Evolutionary conservation across 2,797 vertebrate species (phyloP).

Genomic region (Myotis daubentonii): DNA sequence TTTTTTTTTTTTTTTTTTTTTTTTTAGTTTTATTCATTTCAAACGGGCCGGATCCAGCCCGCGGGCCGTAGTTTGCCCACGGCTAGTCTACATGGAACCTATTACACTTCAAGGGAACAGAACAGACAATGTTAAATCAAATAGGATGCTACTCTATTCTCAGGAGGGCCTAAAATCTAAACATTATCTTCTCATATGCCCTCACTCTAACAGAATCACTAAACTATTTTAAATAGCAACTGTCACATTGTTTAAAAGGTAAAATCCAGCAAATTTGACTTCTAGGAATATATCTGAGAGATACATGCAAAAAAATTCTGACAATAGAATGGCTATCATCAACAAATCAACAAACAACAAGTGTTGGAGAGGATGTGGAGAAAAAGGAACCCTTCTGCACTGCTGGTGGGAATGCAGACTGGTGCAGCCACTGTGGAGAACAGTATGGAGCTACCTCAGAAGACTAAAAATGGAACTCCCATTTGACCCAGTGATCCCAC

Average conservation of each 20-base stretch:
- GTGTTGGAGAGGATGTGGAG: no score
- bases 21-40: no score
- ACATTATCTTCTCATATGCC: not conserved
- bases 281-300: slow-evolving; percentile 33
- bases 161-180: not conserved
- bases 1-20: no score
- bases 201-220: not conserved
- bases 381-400: no score
- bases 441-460: no score
- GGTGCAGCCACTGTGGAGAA: no score
- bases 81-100: not conserved
- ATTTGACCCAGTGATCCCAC: no score
- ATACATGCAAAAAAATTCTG: not conserved
- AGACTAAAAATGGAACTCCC: no score
- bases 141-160: not conserved
- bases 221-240: slow-evolving; percentile 18
- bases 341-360: no score
- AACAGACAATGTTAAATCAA: slow-evolving; percentile 31
- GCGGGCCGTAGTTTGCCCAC: no score
- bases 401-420: no score
- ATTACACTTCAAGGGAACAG: not conserved
- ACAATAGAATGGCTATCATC: not conserved
- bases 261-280: slow-evolving; percentile 25
- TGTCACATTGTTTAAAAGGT: slow-evolving; percentile 25
- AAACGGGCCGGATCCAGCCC: no score